A percentile compares a stretch with the other conserved stretches of the same genome.
phyloP scores from a whole-genome alignment of 2,113 vertebrate species.

The Sturnus vulgaris region DNA sequence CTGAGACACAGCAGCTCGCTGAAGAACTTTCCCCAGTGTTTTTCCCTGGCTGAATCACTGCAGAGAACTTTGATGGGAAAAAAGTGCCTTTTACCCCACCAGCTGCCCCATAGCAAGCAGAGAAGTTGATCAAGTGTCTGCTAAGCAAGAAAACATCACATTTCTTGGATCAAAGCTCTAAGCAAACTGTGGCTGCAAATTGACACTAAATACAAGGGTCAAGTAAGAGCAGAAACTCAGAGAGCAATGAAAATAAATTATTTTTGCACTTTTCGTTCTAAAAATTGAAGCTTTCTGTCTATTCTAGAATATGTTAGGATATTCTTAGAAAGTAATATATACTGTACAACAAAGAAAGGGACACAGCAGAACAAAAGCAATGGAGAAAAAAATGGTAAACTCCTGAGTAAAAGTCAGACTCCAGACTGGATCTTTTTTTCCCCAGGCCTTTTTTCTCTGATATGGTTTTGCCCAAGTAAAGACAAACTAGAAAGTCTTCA shows the following conservation, averaged over 20 bases:
- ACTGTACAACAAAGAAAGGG: neutral
- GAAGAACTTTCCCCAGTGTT: neutral
- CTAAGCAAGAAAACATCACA: neutral
- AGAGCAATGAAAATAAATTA: neutral
- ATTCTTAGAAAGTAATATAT: neutral
- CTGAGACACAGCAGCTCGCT: neutral
- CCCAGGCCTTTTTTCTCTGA: neutral
- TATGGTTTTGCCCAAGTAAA: neutral
- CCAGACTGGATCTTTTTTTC: neutral
- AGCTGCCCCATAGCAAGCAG: neutral
- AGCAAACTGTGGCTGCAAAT: neutral
- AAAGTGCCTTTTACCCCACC: neutral
- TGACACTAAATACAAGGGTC: neutral
- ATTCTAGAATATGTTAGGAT: neutral
- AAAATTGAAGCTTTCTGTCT: slow-evolving; percentile 1
- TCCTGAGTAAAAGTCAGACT: neutral
- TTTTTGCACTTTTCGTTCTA: neutral
- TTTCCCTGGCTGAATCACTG: neutral
- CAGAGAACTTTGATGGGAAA: neutral
- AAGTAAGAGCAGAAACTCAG: neutral
- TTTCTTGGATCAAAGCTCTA: neutral
- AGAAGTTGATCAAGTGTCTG: neutral
- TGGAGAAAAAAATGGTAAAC: neutral
- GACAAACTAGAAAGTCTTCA: neutral
- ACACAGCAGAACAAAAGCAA: neutral